Evolutionary conservation across 2,888 invertebrate species (phyloP), one percentile per base, ranked within the genome.

Genomic region (Elmis aenea): DNA sequence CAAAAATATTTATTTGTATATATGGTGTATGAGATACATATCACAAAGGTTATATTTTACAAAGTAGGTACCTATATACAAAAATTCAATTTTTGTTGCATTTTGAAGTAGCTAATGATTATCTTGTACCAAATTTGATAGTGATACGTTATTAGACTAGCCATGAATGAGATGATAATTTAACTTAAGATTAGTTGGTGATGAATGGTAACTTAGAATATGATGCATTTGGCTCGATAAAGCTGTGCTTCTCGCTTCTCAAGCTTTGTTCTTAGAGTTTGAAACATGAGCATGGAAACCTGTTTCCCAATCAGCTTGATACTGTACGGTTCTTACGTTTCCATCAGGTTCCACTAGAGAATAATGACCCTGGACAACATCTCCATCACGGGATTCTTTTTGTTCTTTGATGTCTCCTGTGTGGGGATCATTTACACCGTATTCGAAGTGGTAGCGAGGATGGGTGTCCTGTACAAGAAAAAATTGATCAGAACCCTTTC

Each of bases 281-380:
- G 73, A 76, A 28, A 84, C 81, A 59, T 77, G 72, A 40, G 84
- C 84, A 62, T 83, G 83, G 72, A 85, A 85, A 56, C 84, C 84
- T 52, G 80, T 83, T 65, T 83, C 78, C 83, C 83, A 84, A 63
- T 85, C 84, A 35, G 84, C 84, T 36, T 79, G 75, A 66, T 85
- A 85, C 66, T 81, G 75, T 38, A 85, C 84, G 2, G 82, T 84
- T 48, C 84, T 74, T 36, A 83, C 79, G 45, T 81, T 81, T 36
- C 84, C 84, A 68, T 84, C 83, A 26, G 83, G 81, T 62, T 85
- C 84, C 42, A 82, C 58, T 21, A 70, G 50, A 5, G 66, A 64
- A 51, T 70, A 69, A 38, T 67, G 68, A 62, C 84, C 84, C 63
- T 75, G 76, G 13, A 84, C 83, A 20, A 81, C 79, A 58, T 84